phyloP scores from a whole-genome alignment of 2,113 vertebrate genomes.

The Lophotis ruficrista region DNA sequence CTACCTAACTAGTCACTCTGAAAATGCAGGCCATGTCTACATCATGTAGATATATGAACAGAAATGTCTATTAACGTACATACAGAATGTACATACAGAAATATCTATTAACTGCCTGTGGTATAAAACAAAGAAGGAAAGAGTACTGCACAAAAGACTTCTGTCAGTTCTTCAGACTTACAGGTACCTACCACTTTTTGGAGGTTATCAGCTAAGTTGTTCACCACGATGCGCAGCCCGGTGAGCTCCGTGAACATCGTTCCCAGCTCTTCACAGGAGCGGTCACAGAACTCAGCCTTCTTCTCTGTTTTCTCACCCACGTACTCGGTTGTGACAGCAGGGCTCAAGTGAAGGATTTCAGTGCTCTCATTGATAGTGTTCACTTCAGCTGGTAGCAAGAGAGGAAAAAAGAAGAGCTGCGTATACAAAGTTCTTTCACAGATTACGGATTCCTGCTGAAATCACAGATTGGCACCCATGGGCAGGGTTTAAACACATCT shows the following conservation, averaged over 20 bases:
- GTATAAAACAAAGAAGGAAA: background rate
- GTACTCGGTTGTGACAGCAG: conserved; percentile 80
- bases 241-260: conserved; percentile 91
- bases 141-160: background rate
- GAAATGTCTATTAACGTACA: too few relatives aligned
- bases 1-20: background rate
- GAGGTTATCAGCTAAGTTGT: conserved; percentile 90
- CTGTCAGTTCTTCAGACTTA: background rate
- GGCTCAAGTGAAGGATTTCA: conserved; percentile 85
- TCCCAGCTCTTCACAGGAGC: conserved; percentile 92
- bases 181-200: conserved; percentile 88
- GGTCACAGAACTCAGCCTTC: conserved; percentile 86
- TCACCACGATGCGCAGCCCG: conserved; percentile 87
- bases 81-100: background rate
- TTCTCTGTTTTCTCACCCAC: conserved; percentile 79
- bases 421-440: background rate
- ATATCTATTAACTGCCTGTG: background rate
- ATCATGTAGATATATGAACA: background rate
- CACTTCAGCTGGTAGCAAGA: conserved; percentile 78
- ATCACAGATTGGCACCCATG: background rate
- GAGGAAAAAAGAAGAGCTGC: background rate
- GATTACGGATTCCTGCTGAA: conserved; percentile 21
- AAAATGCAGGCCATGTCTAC: background rate
- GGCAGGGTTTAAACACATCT: background rate
- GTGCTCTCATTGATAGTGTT: conserved; percentile 86